Conservation (phyloP, 2,797 vertebrate species). For the Streptopelia turtur region DNA sequence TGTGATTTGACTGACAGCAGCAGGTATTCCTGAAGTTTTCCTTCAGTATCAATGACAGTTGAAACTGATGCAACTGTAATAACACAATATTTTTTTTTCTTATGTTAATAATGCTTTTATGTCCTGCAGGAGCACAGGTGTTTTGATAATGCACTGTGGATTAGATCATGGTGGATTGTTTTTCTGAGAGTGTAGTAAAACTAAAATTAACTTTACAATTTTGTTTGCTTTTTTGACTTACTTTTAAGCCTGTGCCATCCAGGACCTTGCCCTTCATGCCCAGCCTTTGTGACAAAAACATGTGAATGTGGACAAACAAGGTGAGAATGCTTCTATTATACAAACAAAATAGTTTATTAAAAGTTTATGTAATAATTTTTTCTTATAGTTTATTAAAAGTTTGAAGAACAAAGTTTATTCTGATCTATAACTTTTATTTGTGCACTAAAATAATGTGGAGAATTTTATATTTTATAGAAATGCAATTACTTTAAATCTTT, state of each 20-base stretch:
- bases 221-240: neutral
- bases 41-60: neutral
- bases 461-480: neutral
- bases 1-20: neutral
- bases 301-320: conserved; percentile 93
- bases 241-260: conserved; percentile 92
- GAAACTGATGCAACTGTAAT: neutral
- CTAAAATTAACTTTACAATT: neutral
- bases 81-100: neutral
- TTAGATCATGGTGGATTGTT: neutral
- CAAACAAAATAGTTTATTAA: neutral
- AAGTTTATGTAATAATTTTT: neutral
- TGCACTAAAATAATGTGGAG: neutral
- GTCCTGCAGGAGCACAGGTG: neutral
- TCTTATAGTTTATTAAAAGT: neutral
- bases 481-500: neutral
- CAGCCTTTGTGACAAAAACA: conserved; percentile 91
- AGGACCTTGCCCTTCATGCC: conserved; percentile 96
- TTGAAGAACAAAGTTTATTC: neutral
- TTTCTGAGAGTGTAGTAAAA: neutral
- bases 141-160: neutral
- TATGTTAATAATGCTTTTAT: neutral
- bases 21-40: neutral
- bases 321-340: conserved; percentile 73
- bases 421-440: neutral